A percentile compares a stretch with the other conserved stretches of the same genome.
Evolutionary conservation across 2,113 vertebrate species (phyloP).

Genomic region (Notarius quadriscutis): DNA sequence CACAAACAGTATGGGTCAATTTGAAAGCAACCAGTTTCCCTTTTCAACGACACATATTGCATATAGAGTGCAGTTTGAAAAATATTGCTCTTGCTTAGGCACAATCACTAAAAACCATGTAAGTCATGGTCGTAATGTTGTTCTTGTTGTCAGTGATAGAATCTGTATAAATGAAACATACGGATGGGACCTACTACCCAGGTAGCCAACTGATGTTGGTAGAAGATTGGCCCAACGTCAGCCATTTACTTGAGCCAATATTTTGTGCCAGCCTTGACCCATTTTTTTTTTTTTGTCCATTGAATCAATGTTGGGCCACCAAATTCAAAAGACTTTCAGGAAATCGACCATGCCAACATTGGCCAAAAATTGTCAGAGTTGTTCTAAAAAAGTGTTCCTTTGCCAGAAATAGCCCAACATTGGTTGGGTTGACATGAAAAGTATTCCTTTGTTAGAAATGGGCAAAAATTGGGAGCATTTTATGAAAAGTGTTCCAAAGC

Average conservation of each 20-base stretch:
- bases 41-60: not conserved
- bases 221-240: not conserved
- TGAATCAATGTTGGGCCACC: not conserved
- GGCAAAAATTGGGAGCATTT: not conserved
- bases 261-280: not conserved
- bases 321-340: not conserved
- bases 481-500: not conserved
- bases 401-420: not conserved
- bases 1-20: not conserved
- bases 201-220: not conserved
- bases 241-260: not conserved
- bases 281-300: not conserved
- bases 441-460: not conserved
- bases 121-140: slow-evolving; percentile 39
- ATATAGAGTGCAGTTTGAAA: not conserved
- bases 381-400: too few relatives aligned
- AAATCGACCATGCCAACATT: not conserved
- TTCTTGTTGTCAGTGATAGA: slow-evolving; percentile 22
- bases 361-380: not conserved
- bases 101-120: slow-evolving; percentile 63
- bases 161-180: slow-evolving; percentile 26
- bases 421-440: not conserved
- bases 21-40: not conserved
- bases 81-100: slow-evolving; percentile 60
- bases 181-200: not conserved